These are phyloP conservation scores for Exaiptasia diaphana DNA, from an alignment of 64 coral and sea anemone genomes.

Conservation along the genomic window DNA sequence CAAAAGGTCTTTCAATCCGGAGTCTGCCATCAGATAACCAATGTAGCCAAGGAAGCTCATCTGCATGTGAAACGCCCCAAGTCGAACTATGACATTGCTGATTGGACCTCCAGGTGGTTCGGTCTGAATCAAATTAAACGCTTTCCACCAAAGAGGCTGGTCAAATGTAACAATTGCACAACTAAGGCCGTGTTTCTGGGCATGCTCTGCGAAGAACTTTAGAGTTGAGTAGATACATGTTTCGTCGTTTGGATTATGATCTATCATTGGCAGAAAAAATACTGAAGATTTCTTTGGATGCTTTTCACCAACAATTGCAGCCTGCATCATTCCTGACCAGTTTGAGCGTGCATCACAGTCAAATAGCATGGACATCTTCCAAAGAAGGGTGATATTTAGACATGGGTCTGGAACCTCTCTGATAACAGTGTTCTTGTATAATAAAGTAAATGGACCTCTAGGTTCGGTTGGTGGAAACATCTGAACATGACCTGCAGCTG, in stretches of 20 bases:
- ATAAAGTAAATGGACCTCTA: no score
- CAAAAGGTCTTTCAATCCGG: slow-evolving; percentile 25
- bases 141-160: slow-evolving; percentile 5
- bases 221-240: slow-evolving; percentile 13
- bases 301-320: not conserved
- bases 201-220: not conserved
- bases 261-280: slow-evolving; percentile 25
- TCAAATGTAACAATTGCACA: slow-evolving; percentile 21
- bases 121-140: not conserved
- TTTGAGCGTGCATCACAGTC: no score
- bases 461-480: no score
- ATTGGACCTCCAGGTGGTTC: not conserved
- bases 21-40: slow-evolving; percentile 34
- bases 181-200: not conserved
- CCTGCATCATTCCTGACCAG: slow-evolving; percentile 36
- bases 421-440: no score
- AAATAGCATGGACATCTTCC: no score
- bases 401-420: no score
- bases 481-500: no score
- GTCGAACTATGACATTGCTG: not conserved
- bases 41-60: slow-evolving; percentile 38
- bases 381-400: no score
- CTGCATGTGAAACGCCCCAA: slow-evolving; percentile 1
- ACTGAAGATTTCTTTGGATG: slow-evolving; percentile 4
- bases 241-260: not conserved